Percentiles rank a stretch among this genome's conserved stretches.
Conservation (phyloP, 2,888 invertebrate genomes). For the Caenorhabditis panamensis region DNA sequence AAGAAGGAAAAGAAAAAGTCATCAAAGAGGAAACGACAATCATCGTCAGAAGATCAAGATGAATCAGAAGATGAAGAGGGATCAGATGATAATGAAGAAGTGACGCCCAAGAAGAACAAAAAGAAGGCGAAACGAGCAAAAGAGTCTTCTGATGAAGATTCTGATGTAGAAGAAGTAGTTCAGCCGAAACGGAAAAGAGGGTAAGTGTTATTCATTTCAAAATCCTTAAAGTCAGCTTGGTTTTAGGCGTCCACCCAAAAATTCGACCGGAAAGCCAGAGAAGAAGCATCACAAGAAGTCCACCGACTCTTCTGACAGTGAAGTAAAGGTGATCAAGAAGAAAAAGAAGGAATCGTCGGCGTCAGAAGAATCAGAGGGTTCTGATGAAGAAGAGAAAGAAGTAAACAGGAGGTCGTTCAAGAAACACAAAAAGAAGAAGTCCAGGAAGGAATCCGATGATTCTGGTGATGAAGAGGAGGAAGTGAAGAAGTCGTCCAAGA, state of each 20-base stretch:
- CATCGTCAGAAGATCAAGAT: slow-evolving; percentile 29
- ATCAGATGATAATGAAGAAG: slow-evolving; percentile 14
- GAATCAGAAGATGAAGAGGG: slow-evolving; percentile 19
- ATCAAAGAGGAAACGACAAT: slow-evolving; percentile 1
- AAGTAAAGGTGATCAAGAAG: slow-evolving; percentile 8
- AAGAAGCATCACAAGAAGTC: neutral
- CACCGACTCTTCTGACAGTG: slow-evolving; percentile 12
- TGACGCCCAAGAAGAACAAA: slow-evolving; percentile 1
- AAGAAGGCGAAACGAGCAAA: slow-evolving; percentile 20
- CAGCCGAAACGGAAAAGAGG: slow-evolving; percentile 5
- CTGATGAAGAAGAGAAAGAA: slow-evolving; percentile 8
- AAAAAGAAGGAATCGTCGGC: neutral
- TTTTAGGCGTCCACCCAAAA: neutral
- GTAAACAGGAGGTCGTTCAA: too few relatives aligned
- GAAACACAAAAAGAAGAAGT: slow-evolving; percentile 26
- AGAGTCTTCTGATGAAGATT: slow-evolving; percentile 14
- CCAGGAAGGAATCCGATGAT: slow-evolving; percentile 7
- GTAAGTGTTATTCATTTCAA: neutral
- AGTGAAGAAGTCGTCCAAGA: slow-evolving; percentile 3
- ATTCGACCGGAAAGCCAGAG: neutral
- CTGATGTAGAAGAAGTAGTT: slow-evolving; percentile 8
- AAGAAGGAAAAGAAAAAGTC: too few relatives aligned
- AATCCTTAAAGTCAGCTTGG: too few relatives aligned
- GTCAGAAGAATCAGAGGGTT: slow-evolving; percentile 5
- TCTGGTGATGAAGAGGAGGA: slow-evolving; percentile 11